Conservation (phyloP, 2,113 vertebrate genomes). For the Pseudorasbora parva region DNA sequence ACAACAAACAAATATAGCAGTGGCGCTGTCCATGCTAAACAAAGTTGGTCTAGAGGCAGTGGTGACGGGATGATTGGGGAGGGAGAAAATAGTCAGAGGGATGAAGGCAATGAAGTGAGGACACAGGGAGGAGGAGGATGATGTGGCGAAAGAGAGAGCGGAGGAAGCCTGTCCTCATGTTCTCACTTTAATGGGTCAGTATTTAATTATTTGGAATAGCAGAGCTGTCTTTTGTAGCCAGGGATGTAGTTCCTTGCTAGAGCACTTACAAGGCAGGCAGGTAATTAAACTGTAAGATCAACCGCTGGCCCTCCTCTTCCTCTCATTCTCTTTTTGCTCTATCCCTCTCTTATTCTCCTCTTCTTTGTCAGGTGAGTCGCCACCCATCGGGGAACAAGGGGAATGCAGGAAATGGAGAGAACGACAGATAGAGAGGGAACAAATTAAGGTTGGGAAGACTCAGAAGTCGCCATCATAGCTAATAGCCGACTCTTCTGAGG, state of each 20-base stretch:
- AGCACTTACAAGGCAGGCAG: slow-evolving; percentile 79
- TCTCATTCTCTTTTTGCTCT: slow-evolving; percentile 61
- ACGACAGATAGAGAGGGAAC: slow-evolving; percentile 52
- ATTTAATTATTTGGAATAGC: slow-evolving; percentile 73
- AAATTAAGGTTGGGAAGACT: slow-evolving; percentile 73
- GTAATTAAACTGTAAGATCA: slow-evolving; percentile 82
- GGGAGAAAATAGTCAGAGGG: slow-evolving; percentile 62
- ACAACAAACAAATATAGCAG: slow-evolving; percentile 67
- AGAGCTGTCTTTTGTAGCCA: slow-evolving; percentile 75
- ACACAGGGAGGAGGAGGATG: slow-evolving; percentile 43
- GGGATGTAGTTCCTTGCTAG: slow-evolving; percentile 77
- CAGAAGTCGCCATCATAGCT: slow-evolving; percentile 55
- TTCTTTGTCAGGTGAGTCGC: slow-evolving; percentile 76
- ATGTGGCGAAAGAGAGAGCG: slow-evolving; percentile 59
- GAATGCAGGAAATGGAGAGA: slow-evolving; percentile 56
- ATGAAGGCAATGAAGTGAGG: slow-evolving; percentile 66
- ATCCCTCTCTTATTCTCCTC: slow-evolving; percentile 52
- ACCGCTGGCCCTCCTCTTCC: slow-evolving; percentile 47
- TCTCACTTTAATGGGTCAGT: slow-evolving; percentile 69
- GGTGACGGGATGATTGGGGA: slow-evolving; percentile 11
- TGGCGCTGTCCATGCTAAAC: slow-evolving; percentile 54
- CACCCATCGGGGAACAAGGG: slow-evolving; percentile 71
- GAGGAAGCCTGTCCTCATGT: slow-evolving; percentile 62
- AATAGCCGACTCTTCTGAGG: slow-evolving; percentile 34
- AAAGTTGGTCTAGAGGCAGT: slow-evolving; percentile 61